A percentile compares a stretch with the other conserved stretches of the same genome.
phyloP scores from a whole-genome alignment of 2,888 invertebrate genomes.

The Pollenia amentaria region DNA sequence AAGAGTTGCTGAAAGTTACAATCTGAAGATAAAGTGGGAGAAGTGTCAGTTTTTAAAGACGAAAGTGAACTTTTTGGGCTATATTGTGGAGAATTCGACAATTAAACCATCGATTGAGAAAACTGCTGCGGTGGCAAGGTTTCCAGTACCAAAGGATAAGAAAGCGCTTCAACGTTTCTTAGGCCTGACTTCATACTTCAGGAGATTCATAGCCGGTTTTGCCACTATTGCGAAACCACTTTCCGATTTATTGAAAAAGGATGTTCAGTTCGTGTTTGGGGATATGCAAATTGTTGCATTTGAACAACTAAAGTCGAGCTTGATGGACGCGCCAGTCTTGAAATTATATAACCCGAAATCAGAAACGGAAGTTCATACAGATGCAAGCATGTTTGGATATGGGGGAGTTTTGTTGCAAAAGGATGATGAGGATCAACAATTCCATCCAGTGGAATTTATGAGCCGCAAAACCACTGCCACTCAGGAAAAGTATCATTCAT shows the following conservation, averaged over 20 bases:
- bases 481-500: constrained; percentile 78
- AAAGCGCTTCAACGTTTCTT: constrained; percentile 29
- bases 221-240: constrained; percentile 61
- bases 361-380: constrained; percentile 26
- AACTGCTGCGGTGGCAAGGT: constrained; percentile 51
- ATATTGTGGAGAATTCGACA: constrained; percentile 59
- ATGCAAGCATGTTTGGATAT: too few relatives aligned
- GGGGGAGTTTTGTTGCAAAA: too few relatives aligned
- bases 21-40: too few relatives aligned
- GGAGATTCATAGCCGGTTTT: constrained; percentile 62
- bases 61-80: constrained; percentile 65
- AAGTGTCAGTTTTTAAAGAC: too few relatives aligned
- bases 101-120: constrained; percentile 62
- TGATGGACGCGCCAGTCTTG: constrained; percentile 34
- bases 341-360: constrained; percentile 20
- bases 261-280: constrained; percentile 74
- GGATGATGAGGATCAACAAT: too few relatives aligned
- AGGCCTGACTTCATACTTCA: constrained; percentile 65
- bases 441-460: too few relatives aligned
- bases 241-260: constrained; percentile 68
- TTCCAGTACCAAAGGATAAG: constrained; percentile 49
- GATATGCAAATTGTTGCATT: constrained; percentile 64
- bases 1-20: constrained; percentile 54
- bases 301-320: too few relatives aligned
- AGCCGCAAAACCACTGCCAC: too few relatives aligned